Base-by-base conservation (phyloP, 1,140 invertebrate genomes). In the Maniola jurtina region DNA sequence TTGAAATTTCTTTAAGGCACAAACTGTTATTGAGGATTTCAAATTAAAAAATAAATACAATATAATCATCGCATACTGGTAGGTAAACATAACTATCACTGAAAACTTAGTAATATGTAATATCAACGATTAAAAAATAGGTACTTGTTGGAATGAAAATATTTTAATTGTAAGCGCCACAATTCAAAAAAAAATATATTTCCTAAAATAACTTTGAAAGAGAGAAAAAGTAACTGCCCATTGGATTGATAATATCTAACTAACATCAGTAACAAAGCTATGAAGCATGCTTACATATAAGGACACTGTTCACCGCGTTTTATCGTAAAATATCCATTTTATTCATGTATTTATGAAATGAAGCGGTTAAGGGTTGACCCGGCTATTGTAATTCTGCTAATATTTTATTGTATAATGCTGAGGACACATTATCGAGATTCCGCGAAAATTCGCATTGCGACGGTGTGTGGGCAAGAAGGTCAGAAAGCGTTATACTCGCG, bases 261-360 rank as follows among this genome's bases (percentile, higher is more conserved):
- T 52, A 68, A 56, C n/a, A 16, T 55, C 48, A 52, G 40, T 67
- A 61, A 47, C 57, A 61, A 66, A 68, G 54, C 66, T 68, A 62
- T 42, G 14, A 62, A 68, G 66, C 60, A 57, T 68, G 66, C 60
- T 63, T 68, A 68, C 38, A 58, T 58, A 55, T 68, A 63, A 57
- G 55, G 55, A 68, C 66, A 68, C 66, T 68, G 66, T 68, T 68
- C 56, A 62, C 66, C 66, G 66, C 60, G 47, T 61, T 67, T 47
- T 40, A 56, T 33, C 45, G 14, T 60, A 60, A 54, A 66, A 54
- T 45, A 47, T 66, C 33, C 36, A 56, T 47, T 62, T 67, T 33
- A 33, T 42, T 48, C 7, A 64, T 9, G 35, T 13, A 55, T 55
- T 50, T 45, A 60, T 57, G 25, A 33, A 25, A 14, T n/a, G 34